Conservation (phyloP, 2,888 invertebrate species). For the Eutolmus rufibarbis region DNA sequence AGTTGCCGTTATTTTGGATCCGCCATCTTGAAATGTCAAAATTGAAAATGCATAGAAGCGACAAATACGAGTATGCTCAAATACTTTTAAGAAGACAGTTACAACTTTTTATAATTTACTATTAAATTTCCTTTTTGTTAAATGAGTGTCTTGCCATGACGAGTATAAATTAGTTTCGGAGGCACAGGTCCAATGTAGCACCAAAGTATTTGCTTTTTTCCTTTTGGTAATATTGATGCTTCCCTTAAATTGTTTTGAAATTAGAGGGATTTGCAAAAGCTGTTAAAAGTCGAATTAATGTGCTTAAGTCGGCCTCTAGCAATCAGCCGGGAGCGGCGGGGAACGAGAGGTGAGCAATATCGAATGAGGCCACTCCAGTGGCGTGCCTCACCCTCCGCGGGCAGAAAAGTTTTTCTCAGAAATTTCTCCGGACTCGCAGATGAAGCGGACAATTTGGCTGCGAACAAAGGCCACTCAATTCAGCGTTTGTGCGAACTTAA, state of each 20-base stretch:
- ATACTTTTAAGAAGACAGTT: too few species aligned
- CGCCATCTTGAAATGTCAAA: too few species aligned
- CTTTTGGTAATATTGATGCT: neutral
- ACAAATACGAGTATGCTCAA: too few species aligned
- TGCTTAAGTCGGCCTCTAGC: neutral
- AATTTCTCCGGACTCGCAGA: neutral
- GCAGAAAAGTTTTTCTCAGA: neutral
- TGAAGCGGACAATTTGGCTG: neutral
- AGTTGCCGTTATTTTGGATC: too few species aligned
- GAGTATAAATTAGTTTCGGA: too few species aligned
- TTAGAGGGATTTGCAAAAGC: neutral
- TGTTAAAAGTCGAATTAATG: neutral
- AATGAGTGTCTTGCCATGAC: too few species aligned
- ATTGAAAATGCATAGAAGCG: too few species aligned
- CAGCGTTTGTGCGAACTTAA: conserved; percentile 4
- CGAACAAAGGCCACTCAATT: neutral
- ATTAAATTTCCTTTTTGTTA: too few species aligned
- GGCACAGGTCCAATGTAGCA: too few species aligned
- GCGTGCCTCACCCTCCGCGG: neutral
- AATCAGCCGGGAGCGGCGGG: neutral
- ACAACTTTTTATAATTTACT: too few species aligned
- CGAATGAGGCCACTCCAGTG: neutral
- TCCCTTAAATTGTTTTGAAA: neutral
- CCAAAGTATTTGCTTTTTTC: too few species aligned
- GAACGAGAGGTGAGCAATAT: neutral